These are phyloP conservation scores for Trachelus iudaicus DNA, from an alignment of 2,888 invertebrate genomes.

Conservation along the genomic window DNA sequence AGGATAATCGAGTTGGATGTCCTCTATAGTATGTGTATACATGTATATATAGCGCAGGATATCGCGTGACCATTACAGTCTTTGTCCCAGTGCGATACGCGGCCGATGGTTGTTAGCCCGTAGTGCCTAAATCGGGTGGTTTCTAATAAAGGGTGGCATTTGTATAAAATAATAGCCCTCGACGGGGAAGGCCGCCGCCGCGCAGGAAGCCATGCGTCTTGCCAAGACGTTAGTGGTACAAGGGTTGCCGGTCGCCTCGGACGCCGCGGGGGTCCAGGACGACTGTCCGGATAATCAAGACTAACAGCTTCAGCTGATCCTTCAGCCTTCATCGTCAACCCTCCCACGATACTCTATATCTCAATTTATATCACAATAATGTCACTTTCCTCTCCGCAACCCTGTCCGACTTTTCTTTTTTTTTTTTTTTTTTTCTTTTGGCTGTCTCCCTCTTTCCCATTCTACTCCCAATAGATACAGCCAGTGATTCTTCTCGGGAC, in stretches of 20 bases:
- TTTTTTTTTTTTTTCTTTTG: background rate
- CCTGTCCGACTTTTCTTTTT: background rate
- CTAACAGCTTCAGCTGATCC: slow-evolving; percentile 62
- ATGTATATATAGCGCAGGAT: background rate
- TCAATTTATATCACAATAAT: slow-evolving; percentile 63
- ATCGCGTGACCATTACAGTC: background rate
- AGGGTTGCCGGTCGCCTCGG: slow-evolving; percentile 35
- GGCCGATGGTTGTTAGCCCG: background rate
- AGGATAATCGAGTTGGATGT: background rate
- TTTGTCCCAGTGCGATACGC: background rate
- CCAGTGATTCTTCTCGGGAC: background rate
- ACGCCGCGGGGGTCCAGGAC: slow-evolving; percentile 7
- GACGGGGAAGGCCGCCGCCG: slow-evolving; percentile 32
- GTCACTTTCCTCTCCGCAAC: slow-evolving; percentile 45
- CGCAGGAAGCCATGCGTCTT: slow-evolving; percentile 47
- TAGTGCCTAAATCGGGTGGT: slow-evolving; percentile 17
- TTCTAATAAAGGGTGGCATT: slow-evolving; percentile 43
- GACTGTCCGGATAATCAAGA: slow-evolving; percentile 64
- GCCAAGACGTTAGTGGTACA: slow-evolving; percentile 31
- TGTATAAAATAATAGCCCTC: slow-evolving; percentile 47
- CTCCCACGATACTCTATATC: slow-evolving; percentile 53
- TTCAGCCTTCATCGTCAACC: slow-evolving; percentile 56
- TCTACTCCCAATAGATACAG: background rate
- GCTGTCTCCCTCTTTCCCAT: background rate
- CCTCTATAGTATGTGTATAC: background rate